Evolutionary conservation across 2,797 vertebrate species (phyloP).

Genomic region (Taeniopygia guttata): DNA sequence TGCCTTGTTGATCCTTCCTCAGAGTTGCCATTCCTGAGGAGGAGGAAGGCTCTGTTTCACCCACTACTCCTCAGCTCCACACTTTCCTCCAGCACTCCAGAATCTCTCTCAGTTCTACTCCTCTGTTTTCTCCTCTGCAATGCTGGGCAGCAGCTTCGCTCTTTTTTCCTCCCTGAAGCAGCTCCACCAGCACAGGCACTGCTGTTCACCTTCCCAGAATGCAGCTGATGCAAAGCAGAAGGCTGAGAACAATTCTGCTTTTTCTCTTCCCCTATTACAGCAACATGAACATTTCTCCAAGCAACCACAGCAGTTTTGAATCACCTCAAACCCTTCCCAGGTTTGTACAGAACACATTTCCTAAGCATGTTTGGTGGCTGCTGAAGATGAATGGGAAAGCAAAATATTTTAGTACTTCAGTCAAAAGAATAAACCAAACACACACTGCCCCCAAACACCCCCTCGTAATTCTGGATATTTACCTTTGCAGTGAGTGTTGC

Average conservation of each 20-base stretch:
- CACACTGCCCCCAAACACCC: not conserved
- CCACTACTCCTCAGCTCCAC: not conserved
- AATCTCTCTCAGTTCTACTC: not conserved
- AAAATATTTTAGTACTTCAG: not conserved
- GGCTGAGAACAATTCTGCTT: not conserved
- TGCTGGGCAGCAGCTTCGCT: not conserved
- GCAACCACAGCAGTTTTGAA: not conserved
- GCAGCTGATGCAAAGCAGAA: not conserved
- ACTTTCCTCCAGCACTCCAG: no score
- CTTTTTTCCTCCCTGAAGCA: not conserved
- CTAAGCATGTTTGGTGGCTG: not conserved
- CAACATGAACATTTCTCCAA: not conserved
- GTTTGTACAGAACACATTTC: not conserved
- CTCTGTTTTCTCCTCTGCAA: not conserved
- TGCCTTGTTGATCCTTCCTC: not conserved
- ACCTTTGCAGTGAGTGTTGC: not conserved
- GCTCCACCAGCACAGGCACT: not conserved
- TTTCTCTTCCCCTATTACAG: not conserved
- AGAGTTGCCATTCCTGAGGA: not conserved
- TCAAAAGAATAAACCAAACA: not conserved
- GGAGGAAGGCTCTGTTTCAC: not conserved
- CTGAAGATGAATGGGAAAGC: not conserved
- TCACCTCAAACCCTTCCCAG: not conserved
- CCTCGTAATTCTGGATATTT: not conserved
- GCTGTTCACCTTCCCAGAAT: not conserved